Evolutionary conservation across 2,797 vertebrate genomes (phyloP).

Genomic region (Enteromius thamalakanensis): DNA sequence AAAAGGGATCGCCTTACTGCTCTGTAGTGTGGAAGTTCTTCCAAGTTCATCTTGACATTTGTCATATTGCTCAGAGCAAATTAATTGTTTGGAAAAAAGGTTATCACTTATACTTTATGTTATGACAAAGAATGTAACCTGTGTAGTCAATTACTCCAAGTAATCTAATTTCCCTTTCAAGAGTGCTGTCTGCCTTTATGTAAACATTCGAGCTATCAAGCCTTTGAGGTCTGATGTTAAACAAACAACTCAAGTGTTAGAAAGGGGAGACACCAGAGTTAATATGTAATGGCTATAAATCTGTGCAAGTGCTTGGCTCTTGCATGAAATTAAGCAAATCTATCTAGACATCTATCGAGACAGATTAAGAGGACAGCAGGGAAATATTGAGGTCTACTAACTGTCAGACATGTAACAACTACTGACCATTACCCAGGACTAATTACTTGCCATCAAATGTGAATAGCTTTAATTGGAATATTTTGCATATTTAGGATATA

Average conservation of each 20-base stretch:
- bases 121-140: background rate
- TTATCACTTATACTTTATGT: conserved; percentile 13
- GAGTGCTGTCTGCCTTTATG: background rate
- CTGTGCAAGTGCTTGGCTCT: background rate
- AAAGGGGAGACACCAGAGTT: background rate
- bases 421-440: background rate
- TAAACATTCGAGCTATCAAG: conserved; percentile 13
- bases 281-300: background rate
- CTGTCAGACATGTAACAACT: conserved; percentile 1
- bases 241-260: conserved; percentile 9
- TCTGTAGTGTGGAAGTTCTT: conserved; percentile 17
- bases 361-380: conserved; percentile 13
- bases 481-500: background rate
- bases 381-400: conserved; percentile 9
- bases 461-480: background rate
- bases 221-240: conserved; percentile 8
- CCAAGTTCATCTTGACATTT: conserved; percentile 17
- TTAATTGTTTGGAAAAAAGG: conserved; percentile 24
- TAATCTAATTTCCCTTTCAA: background rate
- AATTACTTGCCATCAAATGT: conserved; percentile 10
- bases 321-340: background rate
- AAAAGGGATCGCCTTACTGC: conserved; percentile 31
- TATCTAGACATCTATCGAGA: background rate
- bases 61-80: conserved; percentile 4
- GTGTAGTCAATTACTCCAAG: background rate